Conservation (phyloP, 2,797 vertebrate species). For the Myripristis jacobus region DNA sequence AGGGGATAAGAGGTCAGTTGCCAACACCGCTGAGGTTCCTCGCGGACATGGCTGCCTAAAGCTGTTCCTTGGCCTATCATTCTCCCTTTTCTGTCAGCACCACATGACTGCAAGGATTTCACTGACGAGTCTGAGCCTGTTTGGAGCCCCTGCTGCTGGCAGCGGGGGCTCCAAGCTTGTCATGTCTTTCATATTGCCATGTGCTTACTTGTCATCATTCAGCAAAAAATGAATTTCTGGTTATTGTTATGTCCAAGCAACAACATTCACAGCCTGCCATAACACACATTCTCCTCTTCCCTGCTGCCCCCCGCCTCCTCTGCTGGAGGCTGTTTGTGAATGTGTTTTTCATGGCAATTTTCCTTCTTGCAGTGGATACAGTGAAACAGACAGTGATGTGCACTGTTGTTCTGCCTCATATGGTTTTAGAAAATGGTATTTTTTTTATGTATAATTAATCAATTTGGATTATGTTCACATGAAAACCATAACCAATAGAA, state of each 20-base stretch:
- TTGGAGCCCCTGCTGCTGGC: conserved; percentile 17
- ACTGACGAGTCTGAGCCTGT: neutral
- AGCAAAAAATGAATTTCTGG: conserved; percentile 12
- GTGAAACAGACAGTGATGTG: conserved; percentile 21
- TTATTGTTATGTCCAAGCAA: conserved; percentile 29
- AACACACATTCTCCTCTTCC: conserved; percentile 24
- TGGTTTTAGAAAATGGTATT: conserved; percentile 26
- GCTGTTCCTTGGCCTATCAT: conserved; percentile 30
- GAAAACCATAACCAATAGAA: conserved; percentile 53
- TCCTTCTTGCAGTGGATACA: conserved; percentile 27
- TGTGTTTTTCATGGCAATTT: conserved; percentile 40
- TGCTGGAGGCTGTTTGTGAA: conserved; percentile 38
- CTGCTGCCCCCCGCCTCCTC: too few species aligned
- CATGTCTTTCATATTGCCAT: conserved; percentile 20
- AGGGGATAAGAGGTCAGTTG: conserved; percentile 42
- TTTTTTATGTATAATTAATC: conserved; percentile 63
- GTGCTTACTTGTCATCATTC: conserved; percentile 38
- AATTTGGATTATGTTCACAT: conserved; percentile 49
- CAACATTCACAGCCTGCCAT: conserved; percentile 12
- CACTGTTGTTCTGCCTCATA: conserved; percentile 28
- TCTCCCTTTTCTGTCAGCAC: conserved; percentile 14
- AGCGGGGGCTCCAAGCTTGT: conserved; percentile 7
- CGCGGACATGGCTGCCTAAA: conserved; percentile 27
- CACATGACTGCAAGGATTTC: conserved; percentile 6
- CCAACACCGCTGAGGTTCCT: conserved; percentile 14